These are phyloP conservation scores for Cygnus olor DNA, from an alignment of 2,797 vertebrate species.

Conservation along the genomic window DNA sequence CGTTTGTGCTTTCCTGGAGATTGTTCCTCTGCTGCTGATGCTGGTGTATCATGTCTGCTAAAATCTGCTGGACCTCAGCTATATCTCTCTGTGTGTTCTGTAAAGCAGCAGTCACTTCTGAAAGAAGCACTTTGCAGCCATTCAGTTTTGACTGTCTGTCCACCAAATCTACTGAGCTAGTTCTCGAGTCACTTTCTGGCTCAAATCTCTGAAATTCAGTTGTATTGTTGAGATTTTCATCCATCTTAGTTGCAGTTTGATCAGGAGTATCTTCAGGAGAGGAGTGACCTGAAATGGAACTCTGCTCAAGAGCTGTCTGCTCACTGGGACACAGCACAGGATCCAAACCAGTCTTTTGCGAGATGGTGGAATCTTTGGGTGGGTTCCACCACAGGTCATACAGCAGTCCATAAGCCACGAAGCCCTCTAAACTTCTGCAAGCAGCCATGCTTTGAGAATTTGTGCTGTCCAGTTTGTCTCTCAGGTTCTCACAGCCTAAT, in stretches of 20 bases:
- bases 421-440: constrained; percentile 84
- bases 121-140: constrained; percentile 81
- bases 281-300: background rate
- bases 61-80: constrained; percentile 82
- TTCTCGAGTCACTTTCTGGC: background rate
- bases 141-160: constrained; percentile 36
- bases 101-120: constrained; percentile 83
- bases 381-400: constrained; percentile 90
- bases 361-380: background rate
- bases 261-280: background rate
- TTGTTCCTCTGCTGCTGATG: constrained; percentile 86
- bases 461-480: constrained; percentile 63
- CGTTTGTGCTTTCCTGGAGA: constrained; percentile 52
- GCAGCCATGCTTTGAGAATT: constrained; percentile 74
- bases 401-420: constrained; percentile 83
- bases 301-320: background rate
- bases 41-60: constrained; percentile 85
- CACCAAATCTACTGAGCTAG: background rate
- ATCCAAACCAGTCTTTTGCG: background rate
- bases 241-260: background rate
- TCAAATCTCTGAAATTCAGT: background rate
- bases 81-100: constrained; percentile 83
- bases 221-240: background rate
- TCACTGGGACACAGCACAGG: background rate
- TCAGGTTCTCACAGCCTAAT: constrained; percentile 75